Conservation (phyloP, 1,140 invertebrate species). For the Tachypleus tridentatus region DNA sequence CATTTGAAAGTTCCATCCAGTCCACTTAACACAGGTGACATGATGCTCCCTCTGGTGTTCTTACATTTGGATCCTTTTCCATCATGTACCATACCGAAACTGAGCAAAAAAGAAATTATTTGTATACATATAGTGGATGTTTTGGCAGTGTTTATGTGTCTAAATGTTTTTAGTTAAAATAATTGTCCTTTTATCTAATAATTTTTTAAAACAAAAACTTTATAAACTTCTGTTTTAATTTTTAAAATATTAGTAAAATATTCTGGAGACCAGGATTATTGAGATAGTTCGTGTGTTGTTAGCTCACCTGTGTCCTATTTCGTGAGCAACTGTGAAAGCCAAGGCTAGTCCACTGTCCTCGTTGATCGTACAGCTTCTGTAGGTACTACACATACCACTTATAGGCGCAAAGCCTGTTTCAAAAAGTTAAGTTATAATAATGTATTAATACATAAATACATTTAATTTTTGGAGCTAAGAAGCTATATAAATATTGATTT, state of each 20-base stretch:
- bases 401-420: conserved; percentile 21
- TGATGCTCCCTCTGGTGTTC: conserved; percentile 55
- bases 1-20: conserved; percentile 59
- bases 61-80: conserved; percentile 66
- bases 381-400: conserved; percentile 20
- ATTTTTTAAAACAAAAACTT: no score
- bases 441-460: no score
- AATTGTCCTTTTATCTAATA: no score
- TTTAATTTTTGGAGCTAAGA: no score
- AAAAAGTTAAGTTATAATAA: neutral
- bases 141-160: no score
- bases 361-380: conserved; percentile 71
- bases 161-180: no score
- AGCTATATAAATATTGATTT: no score
- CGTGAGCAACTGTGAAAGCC: conserved; percentile 80
- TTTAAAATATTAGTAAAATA: no score
- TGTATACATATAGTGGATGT: no score
- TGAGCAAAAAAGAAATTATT: conserved; percentile 33
- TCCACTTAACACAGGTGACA: conserved; percentile 72
- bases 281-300: no score
- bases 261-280: no score
- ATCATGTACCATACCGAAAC: conserved; percentile 82
- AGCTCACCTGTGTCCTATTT: conserved; percentile 74
- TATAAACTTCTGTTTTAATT: no score
- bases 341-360: conserved; percentile 82